These are phyloP conservation scores for Rousettus leschenaultii DNA, from an alignment of 2,113 vertebrate species.

Conservation along the genomic window DNA sequence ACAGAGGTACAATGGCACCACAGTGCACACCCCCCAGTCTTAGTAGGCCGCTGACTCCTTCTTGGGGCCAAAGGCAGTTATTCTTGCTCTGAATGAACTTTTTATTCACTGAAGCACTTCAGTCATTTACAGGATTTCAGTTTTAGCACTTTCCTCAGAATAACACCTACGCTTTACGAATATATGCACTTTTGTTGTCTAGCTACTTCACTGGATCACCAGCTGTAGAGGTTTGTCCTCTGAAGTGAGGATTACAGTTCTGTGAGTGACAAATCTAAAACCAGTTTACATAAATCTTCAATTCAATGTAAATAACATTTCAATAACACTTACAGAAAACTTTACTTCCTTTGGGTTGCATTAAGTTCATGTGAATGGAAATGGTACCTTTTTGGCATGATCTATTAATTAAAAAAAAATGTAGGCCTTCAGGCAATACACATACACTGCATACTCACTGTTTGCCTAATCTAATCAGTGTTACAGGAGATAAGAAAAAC, in stretches of 20 bases:
- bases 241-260: not conserved
- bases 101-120: not conserved
- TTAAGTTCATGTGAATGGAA: not conserved
- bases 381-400: not conserved
- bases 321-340: not conserved
- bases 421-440: not conserved
- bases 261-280: not conserved
- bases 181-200: not conserved
- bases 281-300: not conserved
- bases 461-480: not conserved
- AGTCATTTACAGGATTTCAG: not conserved
- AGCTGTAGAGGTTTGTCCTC: not conserved
- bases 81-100: not conserved
- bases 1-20: not conserved
- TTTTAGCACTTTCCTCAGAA: not conserved
- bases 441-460: not conserved
- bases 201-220: not conserved
- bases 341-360: not conserved
- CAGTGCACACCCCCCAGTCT: not conserved
- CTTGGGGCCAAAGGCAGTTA: not conserved
- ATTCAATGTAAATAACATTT: not conserved
- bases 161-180: too few relatives aligned
- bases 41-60: too few relatives aligned
- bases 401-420: constrained; percentile 23
- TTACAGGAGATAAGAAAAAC: not conserved